A percentile compares a stretch with the other conserved stretches of the same genome.
These are phyloP conservation scores for Dysmachus trigonus DNA, from an alignment of 2,888 invertebrate genomes.

Conservation along the genomic window DNA sequence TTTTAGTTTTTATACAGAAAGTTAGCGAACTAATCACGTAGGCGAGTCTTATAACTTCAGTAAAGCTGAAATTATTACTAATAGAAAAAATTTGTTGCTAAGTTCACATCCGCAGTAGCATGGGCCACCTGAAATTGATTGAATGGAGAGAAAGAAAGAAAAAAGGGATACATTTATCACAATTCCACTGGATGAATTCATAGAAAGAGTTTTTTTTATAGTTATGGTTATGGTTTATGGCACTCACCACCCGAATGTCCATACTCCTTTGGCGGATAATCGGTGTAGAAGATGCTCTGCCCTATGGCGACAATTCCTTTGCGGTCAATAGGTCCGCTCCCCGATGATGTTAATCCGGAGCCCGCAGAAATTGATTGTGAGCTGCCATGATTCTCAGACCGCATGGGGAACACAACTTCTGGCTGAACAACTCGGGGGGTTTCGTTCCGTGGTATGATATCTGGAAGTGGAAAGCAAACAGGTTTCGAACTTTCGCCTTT, in stretches of 20 bases:
- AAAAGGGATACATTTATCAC: not conserved
- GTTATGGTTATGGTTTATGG: not conserved
- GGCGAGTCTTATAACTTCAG: conserved; percentile 45
- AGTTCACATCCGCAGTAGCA: conserved; percentile 36
- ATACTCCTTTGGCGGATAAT: conserved; percentile 64
- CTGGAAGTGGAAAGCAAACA: conserved; percentile 51
- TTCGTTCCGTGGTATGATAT: conserved; percentile 62
- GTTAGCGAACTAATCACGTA: conserved; percentile 16
- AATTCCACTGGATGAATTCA: not conserved
- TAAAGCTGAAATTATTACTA: conserved; percentile 38
- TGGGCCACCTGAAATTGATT: conserved; percentile 42
- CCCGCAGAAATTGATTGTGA: conserved; percentile 49
- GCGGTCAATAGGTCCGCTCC: conserved; percentile 55
- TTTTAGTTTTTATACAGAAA: conserved; percentile 28
- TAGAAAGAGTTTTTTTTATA: not conserved
- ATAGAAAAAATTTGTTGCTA: conserved; percentile 38
- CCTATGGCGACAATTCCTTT: conserved; percentile 63
- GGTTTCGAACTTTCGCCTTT: not conserved
- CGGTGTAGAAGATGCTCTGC: conserved; percentile 64
- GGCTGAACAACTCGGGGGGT: conserved; percentile 60
- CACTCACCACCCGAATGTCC: conserved; percentile 53
- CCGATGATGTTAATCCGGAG: conserved; percentile 48
- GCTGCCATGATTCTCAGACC: conserved; percentile 60
- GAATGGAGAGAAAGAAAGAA: not conserved
- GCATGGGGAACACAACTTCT: conserved; percentile 61